Percentiles rank a stretch among this genome's conserved stretches.
Conservation (phyloP, 2,888 invertebrate genomes). For the Calameuta filiformis region DNA sequence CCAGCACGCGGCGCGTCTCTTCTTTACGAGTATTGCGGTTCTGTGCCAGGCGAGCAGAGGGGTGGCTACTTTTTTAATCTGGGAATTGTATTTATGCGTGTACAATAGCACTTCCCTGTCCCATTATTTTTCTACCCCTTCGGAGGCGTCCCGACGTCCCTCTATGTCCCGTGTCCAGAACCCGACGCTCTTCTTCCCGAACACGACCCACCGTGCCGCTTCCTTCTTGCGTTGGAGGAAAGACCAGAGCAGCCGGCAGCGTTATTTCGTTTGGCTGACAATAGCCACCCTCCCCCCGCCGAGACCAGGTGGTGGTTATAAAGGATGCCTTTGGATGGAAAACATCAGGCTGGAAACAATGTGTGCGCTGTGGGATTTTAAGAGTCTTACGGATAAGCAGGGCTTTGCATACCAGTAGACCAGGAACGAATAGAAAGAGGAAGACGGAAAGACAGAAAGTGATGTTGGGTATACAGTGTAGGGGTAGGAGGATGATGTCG, state of each 20-base stretch:
- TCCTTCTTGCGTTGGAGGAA: not conserved
- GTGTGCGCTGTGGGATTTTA: not conserved
- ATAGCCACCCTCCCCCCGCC: not conserved
- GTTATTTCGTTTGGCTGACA: not conserved
- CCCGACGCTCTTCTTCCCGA: not conserved
- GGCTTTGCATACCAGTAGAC: not conserved
- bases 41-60: conserved; percentile 16
- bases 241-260: not conserved
- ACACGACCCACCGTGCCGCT: not conserved
- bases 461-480: not conserved
- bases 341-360: not conserved
- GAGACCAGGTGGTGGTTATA: not conserved
- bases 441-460: not conserved
- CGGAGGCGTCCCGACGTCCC: not conserved
- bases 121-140: conserved; percentile 31
- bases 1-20: conserved; percentile 15
- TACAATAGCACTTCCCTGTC: conserved; percentile 38
- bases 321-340: not conserved
- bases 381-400: not conserved
- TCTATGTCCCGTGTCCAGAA: not conserved
- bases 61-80: conserved; percentile 38
- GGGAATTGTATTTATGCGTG: conserved; percentile 42
- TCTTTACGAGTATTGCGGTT: conserved; percentile 46
- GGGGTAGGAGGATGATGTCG: not conserved
- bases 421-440: not conserved